Evolutionary conservation across 1,140 invertebrate species (phyloP), one percentile per base, ranked within the genome.

Genomic region (Cepaea nemoralis): DNA sequence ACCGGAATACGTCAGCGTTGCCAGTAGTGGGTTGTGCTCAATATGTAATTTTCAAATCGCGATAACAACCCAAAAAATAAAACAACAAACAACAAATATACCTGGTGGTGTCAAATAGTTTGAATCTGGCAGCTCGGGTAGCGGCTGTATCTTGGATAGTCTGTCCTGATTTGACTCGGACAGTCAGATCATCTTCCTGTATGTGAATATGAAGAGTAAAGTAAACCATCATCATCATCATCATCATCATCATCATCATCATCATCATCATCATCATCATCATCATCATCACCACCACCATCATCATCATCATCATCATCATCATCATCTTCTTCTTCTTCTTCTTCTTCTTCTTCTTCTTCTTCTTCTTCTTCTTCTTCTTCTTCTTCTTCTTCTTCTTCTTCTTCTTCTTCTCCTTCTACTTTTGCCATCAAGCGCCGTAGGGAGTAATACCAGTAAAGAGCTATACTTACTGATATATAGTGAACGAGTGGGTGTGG

Each of bases 141-240:
- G 1, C 2, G n/a, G 5, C 3, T 2, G 31, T 10, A 24, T 71
- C 37, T 1, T 2, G 1, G 1, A 40, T 37, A 10, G 33, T 39
- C 27, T 31, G 35, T 12, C 69, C 40, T 6, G 37, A 5, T 24
- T 31, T 24, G 1, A 71, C 69, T 8, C 69, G 69, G 19, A 24
- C 37, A 24, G 40, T 5, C 33, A 71, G 35, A 31, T 71, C 69
- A 39, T 71, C 69, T 42, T 40, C 69, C 69, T 71, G 69, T 0
- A 24, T n/a, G n/a, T n/a, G n/a, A n/a, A n/a, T n/a, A n/a, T n/a
- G 42, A 45, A 8, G 19, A 45, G 42, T 45, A 45, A 45, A 45
- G 8, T 45, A 45, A 8, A 45, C 42, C 19, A 45, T 45, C 42
- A 45, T 45, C 42, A 45, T 45, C 42, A 45, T 45, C 42, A 45